Conservation (phyloP, 2,888 invertebrate species). For the Siphonodentalium dalli region DNA sequence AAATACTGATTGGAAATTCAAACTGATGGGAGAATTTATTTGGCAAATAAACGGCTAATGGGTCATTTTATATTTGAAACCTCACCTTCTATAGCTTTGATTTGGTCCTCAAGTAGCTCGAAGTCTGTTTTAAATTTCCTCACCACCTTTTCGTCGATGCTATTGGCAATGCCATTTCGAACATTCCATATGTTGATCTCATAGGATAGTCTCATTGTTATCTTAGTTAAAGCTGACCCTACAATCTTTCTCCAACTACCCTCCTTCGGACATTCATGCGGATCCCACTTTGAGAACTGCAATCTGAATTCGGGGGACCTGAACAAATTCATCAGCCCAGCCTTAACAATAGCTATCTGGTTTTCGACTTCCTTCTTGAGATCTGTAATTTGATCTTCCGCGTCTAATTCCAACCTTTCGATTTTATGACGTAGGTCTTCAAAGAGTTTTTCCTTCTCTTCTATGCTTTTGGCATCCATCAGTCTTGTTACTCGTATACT, state of each 20-base stretch:
- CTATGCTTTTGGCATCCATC: conserved; percentile 37
- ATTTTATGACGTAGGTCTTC: conserved; percentile 28
- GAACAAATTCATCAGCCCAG: conserved; percentile 4
- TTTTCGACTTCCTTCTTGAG: conserved; percentile 27
- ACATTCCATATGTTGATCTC: conserved; percentile 51
- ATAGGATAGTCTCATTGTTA: conserved; percentile 39
- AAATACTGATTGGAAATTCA: too few species aligned
- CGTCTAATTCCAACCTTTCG: conserved; percentile 25
- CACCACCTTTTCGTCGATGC: conserved; percentile 40
- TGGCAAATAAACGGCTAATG: too few species aligned
- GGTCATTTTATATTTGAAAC: too few species aligned
- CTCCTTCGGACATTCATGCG: conserved; percentile 15
- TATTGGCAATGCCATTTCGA: conserved; percentile 34
- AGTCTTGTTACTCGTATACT: conserved; percentile 42
- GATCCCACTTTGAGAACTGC: conserved; percentile 4
- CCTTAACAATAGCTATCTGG: conserved; percentile 8
- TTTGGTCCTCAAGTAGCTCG: conserved; percentile 53
- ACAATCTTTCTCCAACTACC: conserved; percentile 35
- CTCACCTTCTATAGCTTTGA: conserved; percentile 50
- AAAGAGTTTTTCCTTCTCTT: conserved; percentile 36
- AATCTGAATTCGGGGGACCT: conserved; percentile 7
- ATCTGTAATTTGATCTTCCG: conserved; percentile 33
- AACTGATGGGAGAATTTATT: too few species aligned
- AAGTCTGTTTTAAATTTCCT: conserved; percentile 50
- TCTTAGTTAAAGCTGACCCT: conserved; percentile 32